Evolutionary conservation across 1,140 invertebrate genomes (phyloP).

Genomic region (fruit fly (Drosophila melanogaster)): Release_6_plus_ISO1_MT NC_004354.4:2733501-2734000

Average conservation of each 20-base stretch:
- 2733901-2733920: conserved; percentile 67
- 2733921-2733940: conserved; percentile 85
- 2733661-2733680: conserved; percentile 71
- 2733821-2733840: conserved; percentile 72
- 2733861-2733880: conserved; percentile 69
- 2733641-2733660: conserved; percentile 68
- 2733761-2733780: conserved; percentile 58
- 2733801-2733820: conserved; percentile 67
- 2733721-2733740: conserved; percentile 57
- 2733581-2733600: conserved; percentile 75
- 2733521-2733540: background rate
- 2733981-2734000: conserved; percentile 86
- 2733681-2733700: conserved; percentile 62
- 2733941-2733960: conserved; percentile 88
- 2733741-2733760: conserved; percentile 64
- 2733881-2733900: conserved; percentile 57
- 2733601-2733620: conserved; percentile 79
- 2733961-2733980: conserved; percentile 83
- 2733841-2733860: conserved; percentile 77
- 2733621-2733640: conserved; percentile 56
- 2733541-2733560: conserved; percentile 43
- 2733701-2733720: conserved; percentile 64
- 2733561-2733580: conserved; percentile 65
- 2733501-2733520: background rate
- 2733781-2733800: conserved; percentile 65